Evolutionary conservation across 2,113 vertebrate species (phyloP).

Genomic region (Oncorhynchus tshawytscha): DNA sequence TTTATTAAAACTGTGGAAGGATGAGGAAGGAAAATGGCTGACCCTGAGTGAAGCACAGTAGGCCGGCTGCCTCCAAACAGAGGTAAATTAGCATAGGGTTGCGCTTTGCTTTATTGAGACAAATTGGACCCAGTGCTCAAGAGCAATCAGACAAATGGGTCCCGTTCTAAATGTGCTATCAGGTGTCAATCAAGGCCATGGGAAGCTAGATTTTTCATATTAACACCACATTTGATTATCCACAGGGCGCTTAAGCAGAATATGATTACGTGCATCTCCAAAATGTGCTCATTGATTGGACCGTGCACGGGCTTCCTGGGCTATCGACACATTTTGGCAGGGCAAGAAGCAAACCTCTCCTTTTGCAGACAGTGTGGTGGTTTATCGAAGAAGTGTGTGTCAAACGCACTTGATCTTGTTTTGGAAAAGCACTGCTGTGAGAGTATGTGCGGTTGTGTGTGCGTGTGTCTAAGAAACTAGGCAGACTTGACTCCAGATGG

Average conservation of each 20-base stretch:
- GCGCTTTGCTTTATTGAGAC: constrained; percentile 73
- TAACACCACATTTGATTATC: constrained; percentile 42
- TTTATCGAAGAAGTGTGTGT: constrained; percentile 40
- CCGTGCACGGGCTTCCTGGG: constrained; percentile 20
- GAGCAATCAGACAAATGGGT: constrained; percentile 66
- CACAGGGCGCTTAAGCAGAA: constrained; percentile 30
- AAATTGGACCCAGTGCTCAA: constrained; percentile 63
- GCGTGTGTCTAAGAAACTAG: constrained; percentile 11
- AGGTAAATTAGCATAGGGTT: constrained; percentile 63
- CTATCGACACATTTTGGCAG: constrained; percentile 44
- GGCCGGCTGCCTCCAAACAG: constrained; percentile 29
- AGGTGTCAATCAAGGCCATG: constrained; percentile 34
- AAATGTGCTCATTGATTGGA: constrained; percentile 39
- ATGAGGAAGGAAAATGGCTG: constrained; percentile 65
- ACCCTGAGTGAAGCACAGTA: constrained; percentile 33
- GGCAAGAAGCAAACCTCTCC: constrained; percentile 18
- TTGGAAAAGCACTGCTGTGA: constrained; percentile 31
- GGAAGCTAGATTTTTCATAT: constrained; percentile 24
- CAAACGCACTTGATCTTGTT: constrained; percentile 43
- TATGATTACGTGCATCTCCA: constrained; percentile 37
- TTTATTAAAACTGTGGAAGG: constrained; percentile 69
- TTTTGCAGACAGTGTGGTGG: background rate
- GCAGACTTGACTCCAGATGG: constrained; percentile 41
- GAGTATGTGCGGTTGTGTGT: background rate
- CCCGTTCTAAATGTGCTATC: constrained; percentile 55